Evolutionary conservation across 2,888 invertebrate genomes (phyloP).

Genomic region (Eurytoma californica): DNA sequence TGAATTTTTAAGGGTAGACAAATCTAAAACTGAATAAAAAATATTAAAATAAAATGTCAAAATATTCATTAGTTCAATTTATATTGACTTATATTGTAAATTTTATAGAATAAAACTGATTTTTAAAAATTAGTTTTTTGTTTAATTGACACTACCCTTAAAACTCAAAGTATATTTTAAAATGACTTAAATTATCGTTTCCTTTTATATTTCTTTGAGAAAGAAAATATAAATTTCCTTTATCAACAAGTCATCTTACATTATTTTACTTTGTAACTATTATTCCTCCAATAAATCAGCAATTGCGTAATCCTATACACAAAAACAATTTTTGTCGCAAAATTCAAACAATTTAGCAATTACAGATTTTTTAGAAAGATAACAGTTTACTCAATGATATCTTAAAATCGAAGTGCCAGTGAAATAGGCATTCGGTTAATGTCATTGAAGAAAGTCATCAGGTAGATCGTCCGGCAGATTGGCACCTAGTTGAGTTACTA

Average conservation of each 20-base stretch:
- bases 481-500: slow-evolving; percentile 66
- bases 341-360: slow-evolving; percentile 1
- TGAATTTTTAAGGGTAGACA: slow-evolving; percentile 36
- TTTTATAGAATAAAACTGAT: neutral
- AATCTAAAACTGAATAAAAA: neutral
- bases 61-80: neutral
- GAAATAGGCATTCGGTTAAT: slow-evolving; percentile 8
- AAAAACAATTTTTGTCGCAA: neutral
- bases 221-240: slow-evolving; percentile 4
- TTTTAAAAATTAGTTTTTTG: slow-evolving; percentile 8
- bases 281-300: slow-evolving; percentile 7
- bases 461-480: slow-evolving; percentile 64
- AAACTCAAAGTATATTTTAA: slow-evolving; percentile 32
- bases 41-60: neutral
- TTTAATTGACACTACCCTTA: slow-evolving; percentile 12
- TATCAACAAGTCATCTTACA: neutral
- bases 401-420: slow-evolving; percentile 14
- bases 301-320: slow-evolving; percentile 8
- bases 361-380: slow-evolving; percentile 15
- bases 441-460: slow-evolving; percentile 60
- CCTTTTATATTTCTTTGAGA: too few relatives aligned
- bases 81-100: neutral
- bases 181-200: slow-evolving; percentile 8
- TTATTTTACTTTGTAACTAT: slow-evolving; percentile 10
- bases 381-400: slow-evolving; percentile 14